Evolutionary conservation across 2,888 invertebrate genomes (phyloP).

Genomic region (Eupelmus urozonus): DNA sequence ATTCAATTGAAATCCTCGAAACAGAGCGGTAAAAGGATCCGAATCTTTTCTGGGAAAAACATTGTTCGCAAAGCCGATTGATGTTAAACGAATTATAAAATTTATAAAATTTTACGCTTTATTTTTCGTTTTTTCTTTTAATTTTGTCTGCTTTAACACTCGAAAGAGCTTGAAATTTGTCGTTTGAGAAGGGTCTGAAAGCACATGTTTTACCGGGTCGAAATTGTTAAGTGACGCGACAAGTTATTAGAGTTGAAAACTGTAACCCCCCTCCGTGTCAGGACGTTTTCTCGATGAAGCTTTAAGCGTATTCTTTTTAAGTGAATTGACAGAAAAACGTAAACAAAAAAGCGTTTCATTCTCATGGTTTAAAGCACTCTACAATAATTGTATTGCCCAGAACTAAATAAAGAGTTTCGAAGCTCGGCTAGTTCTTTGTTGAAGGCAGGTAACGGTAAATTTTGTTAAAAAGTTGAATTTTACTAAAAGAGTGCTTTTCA

Average conservation of each 20-base stretch:
- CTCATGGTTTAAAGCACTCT: background rate
- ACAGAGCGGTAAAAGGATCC: too few species aligned
- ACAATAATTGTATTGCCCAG: background rate
- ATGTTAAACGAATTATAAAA: too few species aligned
- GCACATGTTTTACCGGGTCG: background rate
- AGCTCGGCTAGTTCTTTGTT: too few species aligned
- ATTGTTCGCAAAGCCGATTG: too few species aligned
- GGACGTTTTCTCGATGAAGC: background rate
- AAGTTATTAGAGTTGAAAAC: slow-evolving; percentile 31
- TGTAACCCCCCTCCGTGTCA: background rate
- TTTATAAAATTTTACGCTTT: too few species aligned
- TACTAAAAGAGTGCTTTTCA: background rate
- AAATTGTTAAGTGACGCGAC: slow-evolving; percentile 6
- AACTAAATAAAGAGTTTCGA: too few species aligned
- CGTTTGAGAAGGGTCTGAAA: background rate
- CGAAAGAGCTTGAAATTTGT: background rate
- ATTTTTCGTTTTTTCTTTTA: background rate
- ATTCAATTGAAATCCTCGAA: too few species aligned
- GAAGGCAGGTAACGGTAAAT: too few species aligned
- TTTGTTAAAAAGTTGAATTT: background rate
- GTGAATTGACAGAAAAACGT: background rate
- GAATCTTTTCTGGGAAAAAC: too few species aligned
- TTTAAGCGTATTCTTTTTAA: slow-evolving; percentile 6
- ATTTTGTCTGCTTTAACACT: background rate
- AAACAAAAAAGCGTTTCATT: background rate